A percentile compares a stretch with the other conserved stretches of the same genome.
Conservation (phyloP, 2,797 vertebrate species). For the Mastacembelus armatus region DNA sequence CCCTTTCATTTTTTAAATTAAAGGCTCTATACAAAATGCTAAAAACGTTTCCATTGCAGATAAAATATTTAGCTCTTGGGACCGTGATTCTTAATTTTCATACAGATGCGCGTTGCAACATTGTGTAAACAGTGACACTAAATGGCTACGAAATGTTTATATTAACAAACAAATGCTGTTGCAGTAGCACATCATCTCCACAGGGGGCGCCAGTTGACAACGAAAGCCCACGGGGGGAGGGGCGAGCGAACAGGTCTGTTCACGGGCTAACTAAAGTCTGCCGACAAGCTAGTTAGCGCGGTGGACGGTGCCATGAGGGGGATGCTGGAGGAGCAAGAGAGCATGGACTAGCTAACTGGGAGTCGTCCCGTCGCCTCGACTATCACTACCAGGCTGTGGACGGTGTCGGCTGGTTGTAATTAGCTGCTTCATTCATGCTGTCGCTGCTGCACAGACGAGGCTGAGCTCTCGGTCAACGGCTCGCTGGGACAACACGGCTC, state of each 20-base stretch:
- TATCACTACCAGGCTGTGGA: constrained; percentile 6
- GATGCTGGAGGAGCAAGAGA: not conserved
- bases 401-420: constrained; percentile 10
- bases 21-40: too few species aligned
- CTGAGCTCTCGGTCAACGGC: constrained; percentile 70
- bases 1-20: too few species aligned
- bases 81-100: too few species aligned
- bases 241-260: constrained; percentile 51
- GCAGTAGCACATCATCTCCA: not conserved
- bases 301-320: constrained; percentile 9
- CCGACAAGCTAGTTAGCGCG: constrained; percentile 77
- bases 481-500: constrained; percentile 67
- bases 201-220: constrained; percentile 32
- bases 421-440: constrained; percentile 64
- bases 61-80: too few species aligned
- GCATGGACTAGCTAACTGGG: constrained; percentile 49
- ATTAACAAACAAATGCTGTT: rapidly evolving
- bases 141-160: constrained; percentile 4
- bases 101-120: not conserved
- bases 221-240: constrained; percentile 41
- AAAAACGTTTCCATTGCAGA: too few species aligned
- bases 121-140: constrained; percentile 48
- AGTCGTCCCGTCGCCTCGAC: not conserved
- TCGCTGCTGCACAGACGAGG: constrained; percentile 34
- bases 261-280: constrained; percentile 58